phyloP scores from a whole-genome alignment of 2,797 vertebrate species.

The Adrianichthys oophorus region DNA sequence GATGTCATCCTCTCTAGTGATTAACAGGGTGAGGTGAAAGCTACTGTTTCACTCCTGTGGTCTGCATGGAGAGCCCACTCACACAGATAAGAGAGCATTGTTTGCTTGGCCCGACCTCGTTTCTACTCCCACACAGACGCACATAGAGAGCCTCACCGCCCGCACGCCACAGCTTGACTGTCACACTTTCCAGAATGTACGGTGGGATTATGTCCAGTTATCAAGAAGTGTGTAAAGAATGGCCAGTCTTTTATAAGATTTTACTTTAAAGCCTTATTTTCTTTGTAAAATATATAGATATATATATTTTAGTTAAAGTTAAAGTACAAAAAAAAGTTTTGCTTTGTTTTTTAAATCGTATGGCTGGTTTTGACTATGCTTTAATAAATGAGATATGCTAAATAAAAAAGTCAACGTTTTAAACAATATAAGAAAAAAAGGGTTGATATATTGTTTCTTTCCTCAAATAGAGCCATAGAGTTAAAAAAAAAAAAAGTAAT shows the following conservation, averaged over 20 bases:
- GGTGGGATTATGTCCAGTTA: conserved; percentile 25
- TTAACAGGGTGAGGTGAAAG: conserved; percentile 43
- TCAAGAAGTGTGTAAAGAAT: conserved; percentile 4
- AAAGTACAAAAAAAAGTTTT: too few relatives aligned
- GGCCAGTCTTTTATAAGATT: not conserved
- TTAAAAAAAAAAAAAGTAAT: too few relatives aligned
- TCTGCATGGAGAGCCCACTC: conserved; percentile 63
- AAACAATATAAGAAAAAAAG: too few relatives aligned
- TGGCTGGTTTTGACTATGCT: too few relatives aligned
- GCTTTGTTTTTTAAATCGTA: too few relatives aligned
- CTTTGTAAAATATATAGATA: too few relatives aligned
- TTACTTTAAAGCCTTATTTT: too few relatives aligned
- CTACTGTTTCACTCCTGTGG: conserved; percentile 43
- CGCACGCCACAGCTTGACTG: conserved; percentile 28
- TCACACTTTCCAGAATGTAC: conserved; percentile 44
- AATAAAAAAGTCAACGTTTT: too few relatives aligned
- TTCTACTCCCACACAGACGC: conserved; percentile 59
- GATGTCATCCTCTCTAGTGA: conserved; percentile 40
- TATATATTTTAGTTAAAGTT: too few relatives aligned
- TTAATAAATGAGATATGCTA: too few relatives aligned
- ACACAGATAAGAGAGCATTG: conserved; percentile 58
- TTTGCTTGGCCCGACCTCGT: conserved; percentile 59
- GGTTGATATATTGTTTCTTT: too few relatives aligned
- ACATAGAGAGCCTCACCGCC: conserved; percentile 36
- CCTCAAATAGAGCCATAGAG: too few relatives aligned